A percentile compares a stretch with the other conserved stretches of the same genome.
phyloP scores from a whole-genome alignment of 2,113 vertebrate genomes.

The Neolamprologus devosi region DNA sequence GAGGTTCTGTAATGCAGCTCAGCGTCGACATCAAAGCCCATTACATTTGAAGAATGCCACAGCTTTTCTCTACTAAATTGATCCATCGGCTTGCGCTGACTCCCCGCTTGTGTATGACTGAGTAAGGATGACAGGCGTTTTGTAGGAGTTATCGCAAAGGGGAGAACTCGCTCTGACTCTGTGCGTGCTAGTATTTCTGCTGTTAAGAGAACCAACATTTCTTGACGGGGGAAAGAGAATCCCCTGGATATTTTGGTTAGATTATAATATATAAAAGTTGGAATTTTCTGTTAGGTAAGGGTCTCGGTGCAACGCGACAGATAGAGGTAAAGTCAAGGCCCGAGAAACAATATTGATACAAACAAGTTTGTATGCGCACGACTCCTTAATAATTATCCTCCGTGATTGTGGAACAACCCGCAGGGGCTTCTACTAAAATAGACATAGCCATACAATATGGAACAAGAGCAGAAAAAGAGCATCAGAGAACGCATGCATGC shows the following conservation, averaged over 20 bases:
- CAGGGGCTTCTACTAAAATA: slow-evolving; percentile 12
- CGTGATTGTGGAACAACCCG: slow-evolving; percentile 12
- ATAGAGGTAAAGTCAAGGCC: background rate
- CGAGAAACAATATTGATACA: background rate
- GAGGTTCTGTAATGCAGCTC: slow-evolving; percentile 56
- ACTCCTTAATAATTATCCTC: slow-evolving; percentile 6
- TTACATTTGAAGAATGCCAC: slow-evolving; percentile 59
- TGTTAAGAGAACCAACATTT: background rate
- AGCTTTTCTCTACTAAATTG: slow-evolving; percentile 57
- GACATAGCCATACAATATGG: background rate
- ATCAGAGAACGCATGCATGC: background rate
- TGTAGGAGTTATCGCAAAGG: slow-evolving; percentile 56
- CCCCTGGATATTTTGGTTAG: background rate
- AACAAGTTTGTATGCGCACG: background rate
- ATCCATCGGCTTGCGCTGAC: slow-evolving; percentile 53
- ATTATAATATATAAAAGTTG: background rate
- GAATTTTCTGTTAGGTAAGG: background rate
- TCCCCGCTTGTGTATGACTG: slow-evolving; percentile 43
- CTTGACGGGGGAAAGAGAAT: background rate
- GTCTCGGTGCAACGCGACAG: background rate
- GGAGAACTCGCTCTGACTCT: slow-evolving; percentile 2
- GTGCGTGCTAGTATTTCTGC: background rate
- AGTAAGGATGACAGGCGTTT: slow-evolving; percentile 66
- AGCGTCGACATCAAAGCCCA: slow-evolving; percentile 66
- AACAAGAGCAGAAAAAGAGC: background rate